phyloP scores from a whole-genome alignment of 2,797 vertebrate genomes.

The Lepus oiostolus region DNA sequence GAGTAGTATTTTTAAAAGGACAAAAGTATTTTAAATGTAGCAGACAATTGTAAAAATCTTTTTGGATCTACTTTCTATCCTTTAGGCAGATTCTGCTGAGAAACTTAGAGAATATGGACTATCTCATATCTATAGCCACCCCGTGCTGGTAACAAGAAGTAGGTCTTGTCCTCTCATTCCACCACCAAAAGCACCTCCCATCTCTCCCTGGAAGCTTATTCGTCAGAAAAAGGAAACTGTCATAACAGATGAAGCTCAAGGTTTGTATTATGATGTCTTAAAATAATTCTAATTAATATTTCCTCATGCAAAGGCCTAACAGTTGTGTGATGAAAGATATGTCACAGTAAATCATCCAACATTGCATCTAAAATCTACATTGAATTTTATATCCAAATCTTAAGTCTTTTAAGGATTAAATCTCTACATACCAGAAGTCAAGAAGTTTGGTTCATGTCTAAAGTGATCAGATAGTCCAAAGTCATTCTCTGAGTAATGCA shows the following conservation, averaged over 20 bases:
- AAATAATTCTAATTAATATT: not conserved
- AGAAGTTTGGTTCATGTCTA: not conserved
- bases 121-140: conserved; percentile 92
- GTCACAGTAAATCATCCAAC: not conserved
- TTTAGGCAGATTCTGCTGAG: conserved; percentile 93
- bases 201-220: conserved; percentile 94
- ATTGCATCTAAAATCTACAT: not conserved
- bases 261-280: conserved; percentile 74
- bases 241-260: conserved; percentile 92
- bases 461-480: not conserved
- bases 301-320: not conserved
- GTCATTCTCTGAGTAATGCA: not conserved
- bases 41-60: not conserved
- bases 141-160: conserved; percentile 92
- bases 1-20: not conserved
- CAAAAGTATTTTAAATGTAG: not conserved
- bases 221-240: conserved; percentile 90
- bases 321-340: not conserved
- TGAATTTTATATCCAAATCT: not conserved
- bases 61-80: conserved; percentile 52
- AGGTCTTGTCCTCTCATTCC: conserved; percentile 91
- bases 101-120: conserved; percentile 93
- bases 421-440: not conserved
- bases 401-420: not conserved
- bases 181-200: conserved; percentile 86